A percentile compares a stretch with the other conserved stretches of the same genome.
Conservation (phyloP, 2,797 vertebrate species). For the Crenuchus spilurus region DNA sequence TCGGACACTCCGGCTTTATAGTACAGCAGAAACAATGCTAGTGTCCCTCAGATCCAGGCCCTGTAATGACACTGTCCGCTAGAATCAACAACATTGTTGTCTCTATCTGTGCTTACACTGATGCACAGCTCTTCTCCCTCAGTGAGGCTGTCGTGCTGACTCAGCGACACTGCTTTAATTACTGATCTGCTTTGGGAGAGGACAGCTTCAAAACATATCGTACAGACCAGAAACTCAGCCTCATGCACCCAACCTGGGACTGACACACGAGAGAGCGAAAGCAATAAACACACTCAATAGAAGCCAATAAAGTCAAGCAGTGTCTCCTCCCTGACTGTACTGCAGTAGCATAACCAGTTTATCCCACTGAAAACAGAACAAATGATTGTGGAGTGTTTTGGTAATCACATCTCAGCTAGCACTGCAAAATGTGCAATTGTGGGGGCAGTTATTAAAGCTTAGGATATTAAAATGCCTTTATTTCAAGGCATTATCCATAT, state of each 20-base stretch:
- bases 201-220: slow-evolving; percentile 35
- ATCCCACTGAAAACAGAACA: slow-evolving; percentile 70
- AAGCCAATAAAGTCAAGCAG: slow-evolving; percentile 75
- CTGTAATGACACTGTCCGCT: slow-evolving; percentile 11
- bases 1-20: not conserved
- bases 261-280: slow-evolving; percentile 57
- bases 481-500: slow-evolving; percentile 71
- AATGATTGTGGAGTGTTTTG: slow-evolving; percentile 64
- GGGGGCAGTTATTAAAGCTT: slow-evolving; percentile 61
- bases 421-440: slow-evolving; percentile 26
- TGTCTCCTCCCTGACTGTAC: slow-evolving; percentile 69
- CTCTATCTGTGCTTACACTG: slow-evolving; percentile 27
- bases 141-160: slow-evolving; percentile 63
- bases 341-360: slow-evolving; percentile 75
- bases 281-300: slow-evolving; percentile 79
- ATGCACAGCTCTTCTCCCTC: slow-evolving; percentile 23
- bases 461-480: slow-evolving; percentile 67
- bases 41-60: slow-evolving; percentile 14
- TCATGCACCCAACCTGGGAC: slow-evolving; percentile 70
- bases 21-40: not conserved
- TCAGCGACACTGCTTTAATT: slow-evolving; percentile 79
- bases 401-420: slow-evolving; percentile 71
- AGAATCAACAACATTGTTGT: slow-evolving; percentile 10
- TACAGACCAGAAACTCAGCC: slow-evolving; percentile 50
- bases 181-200: slow-evolving; percentile 66